Conservation (phyloP, 2,888 invertebrate genomes). For the Barypeithes pellucidus region DNA sequence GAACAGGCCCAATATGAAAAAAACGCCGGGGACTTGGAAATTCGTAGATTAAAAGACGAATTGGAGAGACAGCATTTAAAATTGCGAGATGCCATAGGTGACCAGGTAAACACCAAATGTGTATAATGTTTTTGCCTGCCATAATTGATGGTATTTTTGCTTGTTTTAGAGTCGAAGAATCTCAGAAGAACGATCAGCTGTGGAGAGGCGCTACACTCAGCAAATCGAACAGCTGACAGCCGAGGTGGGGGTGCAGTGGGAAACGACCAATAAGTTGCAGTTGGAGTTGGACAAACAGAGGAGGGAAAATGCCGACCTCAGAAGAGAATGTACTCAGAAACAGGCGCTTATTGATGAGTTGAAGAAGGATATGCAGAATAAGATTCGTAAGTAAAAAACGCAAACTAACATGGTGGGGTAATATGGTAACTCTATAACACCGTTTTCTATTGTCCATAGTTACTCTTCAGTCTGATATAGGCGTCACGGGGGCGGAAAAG, state of each 20-base stretch:
- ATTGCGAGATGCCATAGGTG: constrained; percentile 83
- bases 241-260: constrained; percentile 87
- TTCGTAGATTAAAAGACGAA: constrained; percentile 84
- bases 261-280: constrained; percentile 83
- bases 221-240: constrained; percentile 85
- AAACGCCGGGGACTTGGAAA: constrained; percentile 82
- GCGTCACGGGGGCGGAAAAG: constrained; percentile 84
- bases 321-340: constrained; percentile 85
- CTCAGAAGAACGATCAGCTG: constrained; percentile 81
- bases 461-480: constrained; percentile 83
- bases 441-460: constrained; percentile 69
- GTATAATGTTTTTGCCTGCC: not conserved
- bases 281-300: constrained; percentile 86
- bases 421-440: not conserved
- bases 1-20: constrained; percentile 86
- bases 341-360: constrained; percentile 84
- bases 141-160: too few species aligned
- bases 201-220: constrained; percentile 82
- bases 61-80: constrained; percentile 84
- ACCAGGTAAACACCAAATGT: constrained; percentile 73
- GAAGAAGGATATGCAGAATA: constrained; percentile 85
- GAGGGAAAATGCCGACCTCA: constrained; percentile 82
- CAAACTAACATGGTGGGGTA: too few species aligned
- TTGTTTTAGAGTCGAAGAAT: constrained; percentile 73
- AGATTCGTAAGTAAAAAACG: constrained; percentile 75